Evolutionary conservation across 2,113 vertebrate genomes (phyloP).

Genomic region (Edolisoma coerulescens): DNA sequence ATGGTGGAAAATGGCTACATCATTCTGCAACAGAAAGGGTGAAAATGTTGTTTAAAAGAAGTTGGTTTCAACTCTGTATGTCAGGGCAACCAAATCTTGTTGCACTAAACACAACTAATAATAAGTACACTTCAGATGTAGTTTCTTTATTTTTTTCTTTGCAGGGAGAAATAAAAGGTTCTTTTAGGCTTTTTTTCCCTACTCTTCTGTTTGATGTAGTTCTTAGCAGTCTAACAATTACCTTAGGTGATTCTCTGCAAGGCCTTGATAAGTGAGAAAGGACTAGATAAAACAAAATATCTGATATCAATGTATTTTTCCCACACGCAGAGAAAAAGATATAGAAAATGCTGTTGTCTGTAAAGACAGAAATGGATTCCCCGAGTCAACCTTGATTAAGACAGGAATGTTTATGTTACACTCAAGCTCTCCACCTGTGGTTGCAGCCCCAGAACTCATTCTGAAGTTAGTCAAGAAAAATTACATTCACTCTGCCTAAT

Average conservation of each 20-base stretch:
- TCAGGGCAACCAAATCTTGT: constrained; percentile 24
- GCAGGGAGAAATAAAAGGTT: constrained; percentile 50
- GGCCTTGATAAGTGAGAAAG: constrained; percentile 43
- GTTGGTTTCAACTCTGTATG: neutral
- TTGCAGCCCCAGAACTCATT: neutral
- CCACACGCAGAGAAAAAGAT: neutral
- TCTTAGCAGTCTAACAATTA: constrained; percentile 46
- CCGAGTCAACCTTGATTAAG: constrained; percentile 52
- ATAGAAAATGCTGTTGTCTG: constrained; percentile 1
- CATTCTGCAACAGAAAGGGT: constrained; percentile 11
- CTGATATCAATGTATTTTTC: constrained; percentile 64
- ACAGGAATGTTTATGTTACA: constrained; percentile 14
- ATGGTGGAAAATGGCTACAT: neutral
- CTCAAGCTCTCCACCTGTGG: neutral
- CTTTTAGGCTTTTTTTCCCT: neutral
- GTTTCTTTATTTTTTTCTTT: neutral
- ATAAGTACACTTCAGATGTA: constrained; percentile 39
- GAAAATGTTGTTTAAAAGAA: neutral
- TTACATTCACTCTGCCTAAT: neutral
- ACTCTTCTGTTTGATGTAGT: constrained; percentile 63
- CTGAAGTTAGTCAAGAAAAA: neutral
- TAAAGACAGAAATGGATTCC: constrained; percentile 42
- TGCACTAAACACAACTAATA: constrained; percentile 29
- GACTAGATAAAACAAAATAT: constrained; percentile 73
- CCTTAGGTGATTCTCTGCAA: constrained; percentile 70